Percentiles rank a stretch among this genome's conserved stretches.
phyloP scores from a whole-genome alignment of 2,113 vertebrate species.

The Calyptomena viridis region DNA sequence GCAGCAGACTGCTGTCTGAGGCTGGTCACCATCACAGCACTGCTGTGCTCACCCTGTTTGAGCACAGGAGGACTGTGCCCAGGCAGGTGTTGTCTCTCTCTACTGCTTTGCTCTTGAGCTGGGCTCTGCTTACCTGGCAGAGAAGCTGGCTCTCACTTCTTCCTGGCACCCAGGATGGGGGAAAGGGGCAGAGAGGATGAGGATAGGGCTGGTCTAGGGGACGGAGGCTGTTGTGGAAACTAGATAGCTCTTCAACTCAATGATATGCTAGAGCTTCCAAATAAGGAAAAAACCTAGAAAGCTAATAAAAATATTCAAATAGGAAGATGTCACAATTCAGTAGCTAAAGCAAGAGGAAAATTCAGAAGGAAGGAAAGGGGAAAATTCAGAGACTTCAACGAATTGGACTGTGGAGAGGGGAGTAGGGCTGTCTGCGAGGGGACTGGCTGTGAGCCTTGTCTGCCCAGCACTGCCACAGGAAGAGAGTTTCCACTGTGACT shows the following conservation, averaged over 20 bases:
- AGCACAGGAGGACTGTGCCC: neutral
- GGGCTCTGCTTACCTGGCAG: neutral
- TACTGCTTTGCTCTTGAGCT: fast-evolving
- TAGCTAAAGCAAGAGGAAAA: neutral
- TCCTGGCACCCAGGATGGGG: neutral
- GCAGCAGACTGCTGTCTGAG: neutral
- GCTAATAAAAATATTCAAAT: neutral
- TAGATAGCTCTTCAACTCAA: neutral
- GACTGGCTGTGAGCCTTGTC: neutral
- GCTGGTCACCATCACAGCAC: neutral
- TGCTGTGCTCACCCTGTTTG: neutral
- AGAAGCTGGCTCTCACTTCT: neutral
- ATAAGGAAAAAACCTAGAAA: neutral
- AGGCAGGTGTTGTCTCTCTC: fast-evolving
- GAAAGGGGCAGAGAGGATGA: neutral
- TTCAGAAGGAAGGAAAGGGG: too few species aligned
- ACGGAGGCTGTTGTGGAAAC: neutral
- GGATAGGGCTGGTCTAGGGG: neutral
- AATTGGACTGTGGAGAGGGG: neutral
- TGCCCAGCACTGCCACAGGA: neutral
- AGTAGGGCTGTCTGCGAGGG: neutral
- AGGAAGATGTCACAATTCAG: neutral
- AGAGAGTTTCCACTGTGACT: neutral
- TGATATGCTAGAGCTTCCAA: neutral
- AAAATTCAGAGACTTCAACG: neutral